A percentile compares a stretch with the other conserved stretches of the same genome.
These are phyloP conservation scores for Hypena proboscidalis DNA, from an alignment of 2,888 invertebrate species.

Conservation along the genomic window DNA sequence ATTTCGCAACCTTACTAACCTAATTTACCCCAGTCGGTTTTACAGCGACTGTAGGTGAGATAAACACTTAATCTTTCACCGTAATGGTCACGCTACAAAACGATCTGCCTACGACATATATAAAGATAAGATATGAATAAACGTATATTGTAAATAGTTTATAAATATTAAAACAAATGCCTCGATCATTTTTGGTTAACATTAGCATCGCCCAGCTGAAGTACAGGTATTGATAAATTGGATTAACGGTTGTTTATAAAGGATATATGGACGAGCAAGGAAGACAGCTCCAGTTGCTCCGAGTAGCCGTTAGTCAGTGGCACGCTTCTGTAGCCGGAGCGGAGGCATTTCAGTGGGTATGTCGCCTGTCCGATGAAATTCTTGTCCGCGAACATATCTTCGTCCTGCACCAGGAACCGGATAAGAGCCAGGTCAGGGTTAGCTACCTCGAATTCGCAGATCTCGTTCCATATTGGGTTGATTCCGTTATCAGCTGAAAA, in stretches of 20 bases:
- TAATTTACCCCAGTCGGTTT: too few relatives aligned
- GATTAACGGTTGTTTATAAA: constrained; percentile 41
- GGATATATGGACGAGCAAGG: constrained; percentile 90
- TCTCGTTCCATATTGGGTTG: constrained; percentile 96
- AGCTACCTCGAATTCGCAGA: constrained; percentile 91
- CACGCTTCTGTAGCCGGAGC: constrained; percentile 96
- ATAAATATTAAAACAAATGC: too few relatives aligned
- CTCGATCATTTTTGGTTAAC: constrained; percentile 31
- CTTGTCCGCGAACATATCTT: constrained; percentile 98
- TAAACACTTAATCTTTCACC: too few relatives aligned
- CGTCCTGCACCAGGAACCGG: constrained; percentile 96
- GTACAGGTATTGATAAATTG: constrained; percentile 17
- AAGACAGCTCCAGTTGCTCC: constrained; percentile 96
- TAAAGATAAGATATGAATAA: too few relatives aligned
- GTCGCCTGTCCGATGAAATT: constrained; percentile 99
- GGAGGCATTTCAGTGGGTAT: constrained; percentile 93
- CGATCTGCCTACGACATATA: too few relatives aligned
- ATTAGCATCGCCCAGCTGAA: constrained; percentile 21
- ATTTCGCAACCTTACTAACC: too few relatives aligned
- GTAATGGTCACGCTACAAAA: too few relatives aligned
- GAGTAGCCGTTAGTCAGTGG: constrained; percentile 95
- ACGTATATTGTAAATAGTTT: too few relatives aligned
- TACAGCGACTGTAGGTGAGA: too few relatives aligned
- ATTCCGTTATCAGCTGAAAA: constrained; percentile 95
- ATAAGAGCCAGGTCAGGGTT: constrained; percentile 94